Evolutionary conservation across 2,888 invertebrate genomes (phyloP).

Genomic region (Celastrina argiolus): DNA sequence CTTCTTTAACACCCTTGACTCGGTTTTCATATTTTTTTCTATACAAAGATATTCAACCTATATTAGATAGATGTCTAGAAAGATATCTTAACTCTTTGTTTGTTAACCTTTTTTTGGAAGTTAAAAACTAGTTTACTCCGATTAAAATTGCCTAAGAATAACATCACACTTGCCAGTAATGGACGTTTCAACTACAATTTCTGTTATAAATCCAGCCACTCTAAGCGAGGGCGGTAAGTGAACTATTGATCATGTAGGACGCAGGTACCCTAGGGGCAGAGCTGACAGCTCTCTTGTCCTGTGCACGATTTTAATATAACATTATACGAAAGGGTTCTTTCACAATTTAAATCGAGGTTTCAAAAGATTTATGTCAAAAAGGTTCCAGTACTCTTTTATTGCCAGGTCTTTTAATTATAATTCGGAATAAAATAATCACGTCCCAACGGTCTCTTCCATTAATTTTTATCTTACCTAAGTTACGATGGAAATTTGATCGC

Average conservation of each 20-base stretch:
- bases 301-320: slow-evolving; percentile 25
- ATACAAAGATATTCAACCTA: too few species aligned
- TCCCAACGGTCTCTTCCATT: slow-evolving; percentile 1
- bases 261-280: slow-evolving; percentile 29
- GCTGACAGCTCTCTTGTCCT: slow-evolving; percentile 30
- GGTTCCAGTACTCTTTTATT: slow-evolving; percentile 8
- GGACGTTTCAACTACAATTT: not conserved
- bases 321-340: slow-evolving; percentile 2
- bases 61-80: too few species aligned
- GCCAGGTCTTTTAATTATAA: slow-evolving; percentile 1
- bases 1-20: too few species aligned
- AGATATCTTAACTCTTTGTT: too few species aligned
- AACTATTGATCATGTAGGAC: slow-evolving; percentile 32
- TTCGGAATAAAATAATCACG: not conserved
- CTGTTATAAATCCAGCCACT: slow-evolving; percentile 2
- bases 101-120: too few species aligned
- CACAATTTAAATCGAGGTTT: slow-evolving; percentile 9
- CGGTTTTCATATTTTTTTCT: too few species aligned
- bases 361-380: slow-evolving; percentile 14
- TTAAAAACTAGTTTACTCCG: too few species aligned
- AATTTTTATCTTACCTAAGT: too few species aligned
- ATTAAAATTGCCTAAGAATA: too few species aligned
- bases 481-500: too few species aligned
- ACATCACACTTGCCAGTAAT: not conserved
- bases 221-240: not conserved